Evolutionary conservation across 2,888 invertebrate genomes (phyloP).

Genomic region (Pseudococcus viburni): DNA sequence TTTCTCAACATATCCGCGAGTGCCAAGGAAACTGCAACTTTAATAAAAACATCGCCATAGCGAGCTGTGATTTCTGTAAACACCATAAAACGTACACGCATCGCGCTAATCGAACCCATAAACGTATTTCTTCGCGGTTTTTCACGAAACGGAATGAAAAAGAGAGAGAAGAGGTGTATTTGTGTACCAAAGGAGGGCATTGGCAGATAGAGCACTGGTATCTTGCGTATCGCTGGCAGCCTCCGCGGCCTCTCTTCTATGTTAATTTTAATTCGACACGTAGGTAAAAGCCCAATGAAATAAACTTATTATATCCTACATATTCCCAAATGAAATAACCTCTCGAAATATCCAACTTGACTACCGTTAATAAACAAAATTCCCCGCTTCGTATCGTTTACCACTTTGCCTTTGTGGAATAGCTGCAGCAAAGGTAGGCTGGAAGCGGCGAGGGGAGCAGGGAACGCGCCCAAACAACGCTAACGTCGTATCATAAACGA

Average conservation of each 20-base stretch:
- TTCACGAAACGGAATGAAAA: background rate
- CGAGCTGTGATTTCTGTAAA: constrained; percentile 14
- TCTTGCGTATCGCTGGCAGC: background rate
- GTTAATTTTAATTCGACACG: constrained; percentile 53
- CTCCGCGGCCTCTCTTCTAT: background rate
- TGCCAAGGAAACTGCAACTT: constrained; percentile 16
- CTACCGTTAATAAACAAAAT: constrained; percentile 51
- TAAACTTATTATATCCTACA: constrained; percentile 1
- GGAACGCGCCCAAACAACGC: background rate
- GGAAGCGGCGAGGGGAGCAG: background rate
- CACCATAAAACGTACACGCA: constrained; percentile 27
- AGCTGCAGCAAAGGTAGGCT: background rate
- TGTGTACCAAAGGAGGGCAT: background rate
- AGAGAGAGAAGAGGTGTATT: background rate
- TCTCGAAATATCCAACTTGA: constrained; percentile 42
- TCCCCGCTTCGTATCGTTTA: constrained; percentile 19
- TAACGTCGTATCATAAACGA: constrained; percentile 51
- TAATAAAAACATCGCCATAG: constrained; percentile 6
- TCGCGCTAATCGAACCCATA: constrained; percentile 3
- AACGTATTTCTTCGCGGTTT: background rate
- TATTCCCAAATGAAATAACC: constrained; percentile 38
- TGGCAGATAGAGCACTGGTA: background rate
- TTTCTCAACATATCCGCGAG: background rate
- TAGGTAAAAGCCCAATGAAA: constrained; percentile 41
- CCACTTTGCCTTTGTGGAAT: background rate